A percentile compares a stretch with the other conserved stretches of the same genome.
Evolutionary conservation across 2,888 invertebrate species (phyloP).

Genomic region (Endomychus coccineus): DNA sequence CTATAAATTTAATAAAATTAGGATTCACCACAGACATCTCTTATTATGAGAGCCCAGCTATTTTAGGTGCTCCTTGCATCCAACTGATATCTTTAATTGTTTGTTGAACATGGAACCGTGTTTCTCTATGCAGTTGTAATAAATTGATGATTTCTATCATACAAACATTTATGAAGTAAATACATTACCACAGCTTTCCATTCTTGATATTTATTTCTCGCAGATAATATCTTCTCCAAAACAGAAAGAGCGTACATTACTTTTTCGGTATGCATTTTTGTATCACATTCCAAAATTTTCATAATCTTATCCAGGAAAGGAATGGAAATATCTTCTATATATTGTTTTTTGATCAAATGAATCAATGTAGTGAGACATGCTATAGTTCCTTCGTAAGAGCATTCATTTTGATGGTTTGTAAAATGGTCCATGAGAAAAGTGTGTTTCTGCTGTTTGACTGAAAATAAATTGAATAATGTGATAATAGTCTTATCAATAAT

Average conservation of each 20-base stretch:
- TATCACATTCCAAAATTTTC: conserved; percentile 26
- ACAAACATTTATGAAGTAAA: conserved; percentile 1
- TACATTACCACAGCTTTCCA: conserved; percentile 32
- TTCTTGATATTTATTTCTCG: conserved; percentile 24
- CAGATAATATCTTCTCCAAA: conserved; percentile 33
- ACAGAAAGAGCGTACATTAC: conserved; percentile 31
- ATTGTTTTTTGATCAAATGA: conserved; percentile 32
- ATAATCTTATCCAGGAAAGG: conserved; percentile 30
- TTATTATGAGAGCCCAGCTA: too few relatives aligned
- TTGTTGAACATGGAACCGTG: too few relatives aligned
- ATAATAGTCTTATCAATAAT: too few relatives aligned
- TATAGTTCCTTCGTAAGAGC: conserved; percentile 23
- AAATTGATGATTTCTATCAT: too few relatives aligned
- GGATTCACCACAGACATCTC: too few relatives aligned
- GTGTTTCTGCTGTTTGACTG: conserved; percentile 15
- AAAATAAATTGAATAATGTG: conserved; percentile 4
- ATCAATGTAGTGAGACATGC: conserved; percentile 30
- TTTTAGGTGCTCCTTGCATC: too few relatives aligned
- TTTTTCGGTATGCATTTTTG: conserved; percentile 21
- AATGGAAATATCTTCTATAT: conserved; percentile 24
- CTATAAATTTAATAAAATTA: too few relatives aligned
- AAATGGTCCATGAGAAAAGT: conserved; percentile 13
- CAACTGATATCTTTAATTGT: too few relatives aligned
- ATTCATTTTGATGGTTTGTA: conserved; percentile 3
- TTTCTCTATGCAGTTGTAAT: too few relatives aligned